Evolutionary conservation across 2,888 invertebrate species (phyloP), one percentile per base, ranked within the genome.

Genomic region (Apomyelois bistriatella): DNA sequence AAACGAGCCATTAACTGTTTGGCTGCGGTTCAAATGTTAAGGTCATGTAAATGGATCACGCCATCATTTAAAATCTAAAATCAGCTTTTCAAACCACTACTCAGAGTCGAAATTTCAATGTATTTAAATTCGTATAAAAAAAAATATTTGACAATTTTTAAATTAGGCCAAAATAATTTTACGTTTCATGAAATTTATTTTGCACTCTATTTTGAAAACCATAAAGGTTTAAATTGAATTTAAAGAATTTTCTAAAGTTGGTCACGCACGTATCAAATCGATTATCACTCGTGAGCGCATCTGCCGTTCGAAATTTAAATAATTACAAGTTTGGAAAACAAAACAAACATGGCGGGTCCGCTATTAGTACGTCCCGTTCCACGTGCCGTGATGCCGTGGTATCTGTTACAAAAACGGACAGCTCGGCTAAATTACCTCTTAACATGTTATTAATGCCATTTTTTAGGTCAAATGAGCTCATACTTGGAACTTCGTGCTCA

Each of bases 241-340:
- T n/a, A 46, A 38, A 13, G 6, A 1, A 7, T 10, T 13, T 13
- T 12, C 17, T 16, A 5, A 22, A 46, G n/a, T 30, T 53, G 46
- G 53, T 12, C 13, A 52, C 15, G 28, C 41, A 52, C 60, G 57
- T 60, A 48, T 57, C 54, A 70, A 79, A 77, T 78, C 76, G 77
- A 80, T 79, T 79, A 76, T 65, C 74, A 74, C 72, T 75, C 71
- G 65, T 68, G 70, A 69, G 76, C 72, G 77, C 88, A 88, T 88
- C 87, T 87, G 88, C 83, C 72, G 77, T 83, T 84, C 81, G 59
- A 82, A 83, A 84, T 87, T 88, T 86, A 75, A 87, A 85, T 87
- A 87, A 87, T 88, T 79, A 84, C 79, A 76, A 72, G 77, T 77
- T 76, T 74, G 66, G 73, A 74, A 76, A 74, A 75, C 80, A 76